phyloP scores from a whole-genome alignment of 2,888 invertebrate species.

The Dynastes hyllus region DNA sequence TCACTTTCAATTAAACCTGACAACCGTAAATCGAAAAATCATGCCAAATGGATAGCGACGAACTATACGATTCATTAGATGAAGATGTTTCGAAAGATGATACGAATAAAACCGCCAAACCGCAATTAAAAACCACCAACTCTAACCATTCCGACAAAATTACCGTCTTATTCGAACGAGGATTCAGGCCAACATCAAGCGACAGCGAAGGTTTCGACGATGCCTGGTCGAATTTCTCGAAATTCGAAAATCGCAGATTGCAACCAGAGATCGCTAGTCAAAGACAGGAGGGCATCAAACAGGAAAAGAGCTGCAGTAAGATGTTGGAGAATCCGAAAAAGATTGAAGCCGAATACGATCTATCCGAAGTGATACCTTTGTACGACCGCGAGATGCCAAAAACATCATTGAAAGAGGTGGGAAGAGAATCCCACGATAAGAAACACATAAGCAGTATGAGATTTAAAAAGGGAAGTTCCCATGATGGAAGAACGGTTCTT shows the following conservation, averaged over 20 bases:
- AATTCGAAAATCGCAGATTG: neutral
- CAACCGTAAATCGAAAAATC: constrained; percentile 5
- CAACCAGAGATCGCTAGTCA: neutral
- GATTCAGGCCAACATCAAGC: constrained; percentile 2
- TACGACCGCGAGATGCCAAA: constrained; percentile 54
- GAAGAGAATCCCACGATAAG: neutral
- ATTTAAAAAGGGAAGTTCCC: neutral
- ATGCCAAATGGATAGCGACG: constrained; percentile 55
- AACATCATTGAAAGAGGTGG: constrained; percentile 17
- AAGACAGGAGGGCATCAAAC: constrained; percentile 48
- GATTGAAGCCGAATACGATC: constrained; percentile 36
- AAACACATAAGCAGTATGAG: neutral
- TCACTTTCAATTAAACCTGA: neutral
- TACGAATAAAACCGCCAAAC: neutral
- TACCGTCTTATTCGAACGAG: constrained; percentile 2
- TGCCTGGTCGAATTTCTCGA: neutral
- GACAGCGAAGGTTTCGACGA: constrained; percentile 2
- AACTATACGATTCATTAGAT: constrained; percentile 58
- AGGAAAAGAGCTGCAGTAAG: neutral
- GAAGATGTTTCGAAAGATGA: constrained; percentile 39
- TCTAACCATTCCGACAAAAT: neutral
- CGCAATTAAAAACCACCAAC: neutral
- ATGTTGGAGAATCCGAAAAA: neutral
- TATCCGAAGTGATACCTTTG: constrained; percentile 52
- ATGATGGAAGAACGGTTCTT: neutral